Percentiles rank a stretch among this genome's conserved stretches.
Conservation (phyloP, 2,888 invertebrate genomes). For the Ferdinandea cuprea region DNA sequence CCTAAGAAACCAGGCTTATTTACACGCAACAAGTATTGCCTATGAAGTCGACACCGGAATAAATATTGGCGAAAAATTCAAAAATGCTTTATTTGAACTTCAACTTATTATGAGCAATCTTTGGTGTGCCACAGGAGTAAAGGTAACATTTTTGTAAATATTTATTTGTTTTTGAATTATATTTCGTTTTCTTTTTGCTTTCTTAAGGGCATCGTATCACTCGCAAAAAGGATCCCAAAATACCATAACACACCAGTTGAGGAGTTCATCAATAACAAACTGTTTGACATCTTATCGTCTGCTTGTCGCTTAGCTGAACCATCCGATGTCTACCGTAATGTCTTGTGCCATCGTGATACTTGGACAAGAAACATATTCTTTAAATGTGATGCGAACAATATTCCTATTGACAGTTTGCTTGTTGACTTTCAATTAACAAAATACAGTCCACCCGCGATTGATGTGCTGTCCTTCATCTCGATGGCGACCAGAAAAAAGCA, state of each 20-base stretch:
- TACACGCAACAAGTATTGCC: slow-evolving; percentile 79
- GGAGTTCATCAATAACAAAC: slow-evolving; percentile 76
- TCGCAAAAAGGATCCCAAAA: slow-evolving; percentile 78
- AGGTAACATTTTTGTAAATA: too few relatives aligned
- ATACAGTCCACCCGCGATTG: slow-evolving; percentile 85
- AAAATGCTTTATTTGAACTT: slow-evolving; percentile 76
- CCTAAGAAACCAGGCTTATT: slow-evolving; percentile 76
- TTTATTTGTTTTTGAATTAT: too few relatives aligned
- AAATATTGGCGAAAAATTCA: slow-evolving; percentile 76
- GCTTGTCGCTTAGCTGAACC: slow-evolving; percentile 77
- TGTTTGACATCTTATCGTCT: slow-evolving; percentile 76
- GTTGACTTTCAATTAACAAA: slow-evolving; percentile 85
- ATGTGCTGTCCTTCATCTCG: slow-evolving; percentile 84
- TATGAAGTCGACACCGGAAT: slow-evolving; percentile 78
- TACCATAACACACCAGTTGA: slow-evolving; percentile 77
- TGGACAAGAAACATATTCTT: slow-evolving; percentile 82
- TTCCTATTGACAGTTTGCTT: slow-evolving; percentile 82
- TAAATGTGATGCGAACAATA: slow-evolving; percentile 78
- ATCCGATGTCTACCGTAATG: slow-evolving; percentile 81
- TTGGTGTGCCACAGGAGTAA: slow-evolving; percentile 77
- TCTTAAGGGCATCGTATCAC: not conserved
- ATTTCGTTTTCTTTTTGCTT: too few relatives aligned
- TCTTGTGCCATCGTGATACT: slow-evolving; percentile 82
- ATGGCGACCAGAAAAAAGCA: slow-evolving; percentile 82
- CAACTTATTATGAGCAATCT: slow-evolving; percentile 76